phyloP scores from a whole-genome alignment of 2,113 vertebrate species.

The Daphoenositta chrysoptera region DNA sequence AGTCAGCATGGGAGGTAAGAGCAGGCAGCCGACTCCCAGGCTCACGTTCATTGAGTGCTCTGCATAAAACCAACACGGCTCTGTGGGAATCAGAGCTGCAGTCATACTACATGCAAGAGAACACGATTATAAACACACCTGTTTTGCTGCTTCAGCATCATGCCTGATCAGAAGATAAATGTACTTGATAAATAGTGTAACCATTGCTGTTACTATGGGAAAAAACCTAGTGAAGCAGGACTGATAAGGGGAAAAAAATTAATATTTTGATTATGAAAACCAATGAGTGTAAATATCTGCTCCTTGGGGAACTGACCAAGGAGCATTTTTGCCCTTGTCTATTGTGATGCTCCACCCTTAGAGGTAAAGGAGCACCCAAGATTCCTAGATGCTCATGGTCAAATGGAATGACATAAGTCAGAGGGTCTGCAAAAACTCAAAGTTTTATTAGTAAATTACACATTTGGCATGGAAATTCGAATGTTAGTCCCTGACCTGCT shows the following conservation, averaged over 20 bases:
- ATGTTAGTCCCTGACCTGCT: not conserved
- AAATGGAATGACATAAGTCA: not conserved
- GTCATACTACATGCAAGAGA: not conserved
- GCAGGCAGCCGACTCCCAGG: not conserved
- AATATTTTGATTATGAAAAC: not conserved
- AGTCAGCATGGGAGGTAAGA: not conserved
- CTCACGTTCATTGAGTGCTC: not conserved
- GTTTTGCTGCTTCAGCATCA: not conserved
- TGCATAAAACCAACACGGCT: not conserved
- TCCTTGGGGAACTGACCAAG: not conserved
- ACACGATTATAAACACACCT: not conserved
- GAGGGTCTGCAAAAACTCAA: not conserved
- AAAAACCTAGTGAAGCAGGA: not conserved
- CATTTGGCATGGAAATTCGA: not conserved
- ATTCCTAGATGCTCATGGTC: fast-evolving
- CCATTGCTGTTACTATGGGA: not conserved
- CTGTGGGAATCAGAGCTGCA: constrained; percentile 15
- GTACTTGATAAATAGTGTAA: not conserved
- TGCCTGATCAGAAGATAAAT: constrained; percentile 28
- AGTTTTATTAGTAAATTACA: not conserved
- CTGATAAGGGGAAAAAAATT: not conserved
- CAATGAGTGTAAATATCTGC: not conserved
- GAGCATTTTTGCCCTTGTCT: not conserved
- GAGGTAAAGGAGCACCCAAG: not conserved
- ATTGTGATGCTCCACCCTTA: not conserved